A percentile compares a stretch with the other conserved stretches of the same genome.
These are phyloP conservation scores for Cottus gobio DNA, from an alignment of 2,113 vertebrate species.

Conservation along the genomic window DNA sequence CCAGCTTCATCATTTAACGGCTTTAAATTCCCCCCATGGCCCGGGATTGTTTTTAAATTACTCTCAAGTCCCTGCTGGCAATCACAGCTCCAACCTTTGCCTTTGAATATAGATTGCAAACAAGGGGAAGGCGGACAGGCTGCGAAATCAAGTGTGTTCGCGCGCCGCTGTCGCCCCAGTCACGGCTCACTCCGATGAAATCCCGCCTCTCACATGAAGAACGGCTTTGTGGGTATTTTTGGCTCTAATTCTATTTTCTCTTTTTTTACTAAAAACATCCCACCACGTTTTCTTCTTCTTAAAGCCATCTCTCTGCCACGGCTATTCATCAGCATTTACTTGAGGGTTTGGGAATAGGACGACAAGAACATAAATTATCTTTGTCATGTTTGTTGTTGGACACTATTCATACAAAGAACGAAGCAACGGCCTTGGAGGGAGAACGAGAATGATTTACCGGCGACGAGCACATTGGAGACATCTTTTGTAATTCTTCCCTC, in stretches of 20 bases:
- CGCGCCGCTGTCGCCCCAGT: neutral
- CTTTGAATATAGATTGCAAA: conserved; percentile 32
- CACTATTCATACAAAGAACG: conserved; percentile 19
- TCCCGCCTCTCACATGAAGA: conserved; percentile 10
- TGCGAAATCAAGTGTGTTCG: conserved; percentile 15
- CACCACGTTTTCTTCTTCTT: neutral
- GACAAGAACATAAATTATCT: conserved; percentile 17
- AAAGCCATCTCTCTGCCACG: neutral
- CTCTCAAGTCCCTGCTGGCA: conserved; percentile 16
- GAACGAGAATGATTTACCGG: no score
- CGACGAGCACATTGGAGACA: neutral
- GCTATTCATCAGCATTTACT: conserved; percentile 10
- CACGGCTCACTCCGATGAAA: conserved; percentile 18
- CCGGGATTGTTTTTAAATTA: conserved; percentile 47
- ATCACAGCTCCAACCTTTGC: conserved; percentile 17
- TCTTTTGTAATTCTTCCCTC: neutral
- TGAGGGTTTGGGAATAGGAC: conserved; percentile 9
- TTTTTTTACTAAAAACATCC: conserved; percentile 12
- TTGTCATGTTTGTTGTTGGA: conserved; percentile 23
- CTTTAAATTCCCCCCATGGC: conserved; percentile 28
- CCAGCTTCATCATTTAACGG: conserved; percentile 22
- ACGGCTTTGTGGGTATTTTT: neutral
- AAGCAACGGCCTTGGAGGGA: neutral
- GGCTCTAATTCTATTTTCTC: conserved; percentile 3
- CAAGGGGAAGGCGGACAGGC: conserved; percentile 5